Evolutionary conservation across 2,888 invertebrate species (phyloP).

Genomic region (Escarpia spicata): DNA sequence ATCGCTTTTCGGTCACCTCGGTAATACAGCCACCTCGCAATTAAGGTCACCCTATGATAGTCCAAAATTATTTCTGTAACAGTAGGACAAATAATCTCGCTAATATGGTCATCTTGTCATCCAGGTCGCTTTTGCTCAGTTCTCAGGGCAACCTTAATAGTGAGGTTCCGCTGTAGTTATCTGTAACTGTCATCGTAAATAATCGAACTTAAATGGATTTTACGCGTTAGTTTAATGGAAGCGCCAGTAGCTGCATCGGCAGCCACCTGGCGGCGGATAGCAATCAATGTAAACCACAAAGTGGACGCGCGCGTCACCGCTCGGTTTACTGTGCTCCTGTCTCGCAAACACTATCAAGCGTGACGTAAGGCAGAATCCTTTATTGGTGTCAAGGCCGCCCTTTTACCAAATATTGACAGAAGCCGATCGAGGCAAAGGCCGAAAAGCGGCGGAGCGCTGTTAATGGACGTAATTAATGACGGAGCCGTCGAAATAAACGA

Average conservation of each 20-base stretch:
- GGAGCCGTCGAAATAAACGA: neutral
- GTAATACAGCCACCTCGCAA: too few species aligned
- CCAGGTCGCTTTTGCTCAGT: too few species aligned
- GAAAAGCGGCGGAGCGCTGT: neutral
- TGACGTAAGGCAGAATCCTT: neutral
- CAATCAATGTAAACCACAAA: neutral
- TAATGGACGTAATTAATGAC: neutral
- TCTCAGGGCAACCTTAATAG: too few species aligned
- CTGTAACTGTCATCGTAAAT: neutral
- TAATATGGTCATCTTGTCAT: too few species aligned
- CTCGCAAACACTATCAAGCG: neutral
- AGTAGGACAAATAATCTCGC: too few species aligned
- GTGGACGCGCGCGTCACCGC: neutral
- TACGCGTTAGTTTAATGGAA: neutral
- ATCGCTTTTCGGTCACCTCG: too few species aligned
- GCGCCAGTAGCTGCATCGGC: neutral
- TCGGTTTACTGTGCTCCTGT: neutral
- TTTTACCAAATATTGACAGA: neutral
- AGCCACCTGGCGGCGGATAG: slow-evolving; percentile 2
- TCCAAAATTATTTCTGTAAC: too few species aligned
- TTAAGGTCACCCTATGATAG: too few species aligned
- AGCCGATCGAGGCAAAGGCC: neutral
- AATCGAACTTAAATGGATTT: neutral
- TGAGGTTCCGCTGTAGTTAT: neutral
- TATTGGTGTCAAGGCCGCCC: neutral